Evolutionary conservation across 2,888 invertebrate species (phyloP).

Genomic region (Branchellion lobata): DNA sequence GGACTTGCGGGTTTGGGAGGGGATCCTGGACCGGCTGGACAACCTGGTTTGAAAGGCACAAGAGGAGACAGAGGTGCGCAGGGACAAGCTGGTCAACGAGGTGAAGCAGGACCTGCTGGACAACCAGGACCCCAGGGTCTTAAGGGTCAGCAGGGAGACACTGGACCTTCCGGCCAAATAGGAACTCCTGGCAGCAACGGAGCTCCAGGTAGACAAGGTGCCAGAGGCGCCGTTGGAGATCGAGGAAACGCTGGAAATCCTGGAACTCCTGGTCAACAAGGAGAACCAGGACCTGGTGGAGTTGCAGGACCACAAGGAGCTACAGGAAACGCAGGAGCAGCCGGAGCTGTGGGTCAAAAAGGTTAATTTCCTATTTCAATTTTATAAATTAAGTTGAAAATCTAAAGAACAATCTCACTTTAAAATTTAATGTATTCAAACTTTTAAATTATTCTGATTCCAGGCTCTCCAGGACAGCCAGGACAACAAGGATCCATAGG

Average conservation of each 20-base stretch:
- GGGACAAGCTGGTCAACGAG: slow-evolving; percentile 33
- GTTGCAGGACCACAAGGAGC: neutral
- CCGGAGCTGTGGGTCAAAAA: slow-evolving; percentile 6
- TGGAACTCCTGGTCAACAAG: slow-evolving; percentile 3
- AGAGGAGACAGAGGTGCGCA: slow-evolving; percentile 25
- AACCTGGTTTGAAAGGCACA: slow-evolving; percentile 39
- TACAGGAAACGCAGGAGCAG: neutral
- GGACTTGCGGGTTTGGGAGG: neutral
- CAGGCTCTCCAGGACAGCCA: slow-evolving; percentile 1
- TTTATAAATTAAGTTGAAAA: neutral
- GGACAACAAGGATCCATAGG: slow-evolving; percentile 28
- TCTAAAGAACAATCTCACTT: neutral
- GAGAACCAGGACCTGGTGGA: neutral
- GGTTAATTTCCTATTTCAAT: slow-evolving; percentile 2
- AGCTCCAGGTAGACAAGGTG: slow-evolving; percentile 6
- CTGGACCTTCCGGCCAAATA: slow-evolving; percentile 23
- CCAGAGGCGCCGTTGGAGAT: neutral
- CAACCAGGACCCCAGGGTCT: neutral
- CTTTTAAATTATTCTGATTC: neutral
- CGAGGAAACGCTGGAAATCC: slow-evolving; percentile 6
- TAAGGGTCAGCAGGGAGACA: slow-evolving; percentile 41
- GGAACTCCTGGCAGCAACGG: neutral
- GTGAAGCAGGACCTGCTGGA: slow-evolving; percentile 68
- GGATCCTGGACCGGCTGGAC: slow-evolving; percentile 44
- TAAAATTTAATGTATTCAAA: neutral